These are phyloP conservation scores for Arizona elegans DNA, from an alignment of 2,113 vertebrate genomes.

Conservation along the genomic window DNA sequence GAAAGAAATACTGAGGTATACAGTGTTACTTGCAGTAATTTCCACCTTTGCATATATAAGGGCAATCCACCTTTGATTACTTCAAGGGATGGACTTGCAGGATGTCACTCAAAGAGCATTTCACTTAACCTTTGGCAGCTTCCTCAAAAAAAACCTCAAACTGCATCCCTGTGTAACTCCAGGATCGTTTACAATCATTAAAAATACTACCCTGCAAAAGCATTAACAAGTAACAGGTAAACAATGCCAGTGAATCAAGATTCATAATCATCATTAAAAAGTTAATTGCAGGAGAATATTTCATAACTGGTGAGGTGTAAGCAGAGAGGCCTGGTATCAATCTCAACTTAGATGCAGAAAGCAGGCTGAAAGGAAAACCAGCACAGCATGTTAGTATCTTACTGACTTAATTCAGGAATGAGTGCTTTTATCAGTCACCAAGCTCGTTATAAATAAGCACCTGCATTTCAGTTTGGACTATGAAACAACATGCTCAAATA, in stretches of 20 bases:
- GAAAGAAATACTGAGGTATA: background rate
- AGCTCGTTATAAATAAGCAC: background rate
- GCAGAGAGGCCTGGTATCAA: background rate
- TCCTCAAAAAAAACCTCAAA: constrained; percentile 45
- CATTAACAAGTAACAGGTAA: background rate
- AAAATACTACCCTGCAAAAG: background rate
- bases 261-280: background rate
- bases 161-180: constrained; percentile 14
- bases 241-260: background rate
- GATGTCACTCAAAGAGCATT: constrained; percentile 42
- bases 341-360: background rate
- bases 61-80: constrained; percentile 46
- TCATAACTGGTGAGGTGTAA: background rate
- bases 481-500: background rate
- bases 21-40: background rate
- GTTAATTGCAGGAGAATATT: background rate
- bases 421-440: background rate
- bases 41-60: constrained; percentile 22
- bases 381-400: background rate
- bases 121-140: constrained; percentile 32
- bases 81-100: constrained; percentile 27
- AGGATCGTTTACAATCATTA: background rate
- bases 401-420: background rate
- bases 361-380: background rate
- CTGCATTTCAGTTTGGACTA: background rate